Conservation (phyloP, 2,113 vertebrate genomes). For the zebrafish (Danio rerio) region GRCz12tu NC_133187.1:39228001-39228500, state of each 20-base stretch:
- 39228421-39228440: not conserved
- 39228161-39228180: constrained; percentile 38
- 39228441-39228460: not conserved
- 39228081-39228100: not conserved
- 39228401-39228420: no score
- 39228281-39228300: not conserved
- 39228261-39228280: constrained; percentile 17
- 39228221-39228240: constrained; percentile 1
- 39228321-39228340: not conserved
- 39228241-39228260: constrained; percentile 4
- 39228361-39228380: constrained; percentile 15
- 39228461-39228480: not conserved
- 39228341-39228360: not conserved
- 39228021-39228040: no score
- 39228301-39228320: not conserved
- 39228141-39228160: constrained; percentile 50
- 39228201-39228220: constrained; percentile 35
- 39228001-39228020: no score
- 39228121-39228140: constrained; percentile 39
- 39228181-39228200: constrained; percentile 63
- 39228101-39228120: constrained; percentile 4
- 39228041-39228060: no score
- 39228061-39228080: no score
- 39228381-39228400: not conserved
- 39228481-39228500: not conserved